Conservation (phyloP, 2,888 invertebrate genomes). For the Brassicogethes aeneus region DNA sequence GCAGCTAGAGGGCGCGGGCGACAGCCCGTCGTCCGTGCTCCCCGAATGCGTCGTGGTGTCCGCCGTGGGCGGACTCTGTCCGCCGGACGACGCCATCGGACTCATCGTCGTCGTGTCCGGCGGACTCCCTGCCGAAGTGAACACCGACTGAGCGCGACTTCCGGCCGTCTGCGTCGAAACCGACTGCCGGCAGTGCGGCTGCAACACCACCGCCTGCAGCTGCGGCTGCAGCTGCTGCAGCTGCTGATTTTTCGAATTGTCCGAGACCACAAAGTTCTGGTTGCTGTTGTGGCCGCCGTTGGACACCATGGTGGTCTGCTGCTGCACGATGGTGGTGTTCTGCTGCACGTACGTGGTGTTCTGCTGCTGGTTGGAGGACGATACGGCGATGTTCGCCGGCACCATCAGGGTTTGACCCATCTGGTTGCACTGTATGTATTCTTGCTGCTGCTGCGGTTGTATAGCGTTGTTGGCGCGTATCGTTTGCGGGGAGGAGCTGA, state of each 20-base stretch:
- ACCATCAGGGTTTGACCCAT: slow-evolving; percentile 65
- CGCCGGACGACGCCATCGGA: slow-evolving; percentile 55
- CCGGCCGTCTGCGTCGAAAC: slow-evolving; percentile 68
- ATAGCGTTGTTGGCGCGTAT: slow-evolving; percentile 33
- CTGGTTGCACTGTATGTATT: slow-evolving; percentile 57
- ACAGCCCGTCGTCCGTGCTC: slow-evolving; percentile 39
- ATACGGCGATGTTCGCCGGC: slow-evolving; percentile 49
- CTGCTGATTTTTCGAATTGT: slow-evolving; percentile 37
- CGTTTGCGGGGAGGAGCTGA: slow-evolving; percentile 26
- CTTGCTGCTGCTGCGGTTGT: slow-evolving; percentile 53
- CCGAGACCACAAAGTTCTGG: slow-evolving; percentile 46
- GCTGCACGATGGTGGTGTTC: slow-evolving; percentile 77
- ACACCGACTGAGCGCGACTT: slow-evolving; percentile 42
- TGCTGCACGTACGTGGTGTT: slow-evolving; percentile 72
- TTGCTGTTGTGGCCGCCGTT: slow-evolving; percentile 58
- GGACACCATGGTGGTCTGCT: slow-evolving; percentile 69
- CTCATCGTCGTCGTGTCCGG: slow-evolving; percentile 82
- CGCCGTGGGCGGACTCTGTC: slow-evolving; percentile 39
- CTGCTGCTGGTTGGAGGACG: slow-evolving; percentile 49
- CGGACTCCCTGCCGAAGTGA: slow-evolving; percentile 51
- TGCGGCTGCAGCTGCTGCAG: slow-evolving; percentile 30
- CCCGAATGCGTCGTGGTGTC: slow-evolving; percentile 40
- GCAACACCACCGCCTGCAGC: slow-evolving; percentile 29
- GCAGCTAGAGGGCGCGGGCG: slow-evolving; percentile 38
- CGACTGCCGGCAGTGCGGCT: slow-evolving; percentile 47